phyloP scores from a whole-genome alignment of 2,113 vertebrate genomes.

The Arenaria interpres region DNA sequence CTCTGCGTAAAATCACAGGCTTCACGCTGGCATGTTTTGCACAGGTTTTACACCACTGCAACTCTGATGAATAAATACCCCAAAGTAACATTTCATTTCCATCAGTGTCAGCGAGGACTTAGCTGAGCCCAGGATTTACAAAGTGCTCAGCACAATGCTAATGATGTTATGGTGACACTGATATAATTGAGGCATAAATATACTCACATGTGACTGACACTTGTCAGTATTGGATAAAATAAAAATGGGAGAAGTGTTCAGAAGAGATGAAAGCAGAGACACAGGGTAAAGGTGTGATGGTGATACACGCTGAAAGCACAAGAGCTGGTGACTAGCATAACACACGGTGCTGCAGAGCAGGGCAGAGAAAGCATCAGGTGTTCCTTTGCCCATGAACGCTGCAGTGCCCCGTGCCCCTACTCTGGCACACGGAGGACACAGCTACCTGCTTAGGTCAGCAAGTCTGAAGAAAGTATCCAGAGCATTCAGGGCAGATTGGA shows the following conservation, averaged over 20 bases:
- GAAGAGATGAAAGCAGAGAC: background rate
- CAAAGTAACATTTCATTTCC: background rate
- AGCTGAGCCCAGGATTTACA: background rate
- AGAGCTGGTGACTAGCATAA: background rate
- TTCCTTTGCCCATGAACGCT: background rate
- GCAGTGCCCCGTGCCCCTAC: background rate
- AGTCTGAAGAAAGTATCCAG: background rate
- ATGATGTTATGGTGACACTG: background rate
- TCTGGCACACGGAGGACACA: fast-evolving
- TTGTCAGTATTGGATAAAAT: background rate
- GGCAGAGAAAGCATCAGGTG: background rate
- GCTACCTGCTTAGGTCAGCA: background rate
- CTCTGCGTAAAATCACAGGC: background rate
- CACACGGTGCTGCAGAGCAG: background rate
- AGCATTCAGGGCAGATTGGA: background rate
- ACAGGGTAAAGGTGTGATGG: background rate
- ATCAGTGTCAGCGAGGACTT: background rate
- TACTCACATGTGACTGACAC: background rate
- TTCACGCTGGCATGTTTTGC: fast-evolving
- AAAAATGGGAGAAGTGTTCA: background rate
- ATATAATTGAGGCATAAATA: background rate
- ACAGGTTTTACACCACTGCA: background rate
- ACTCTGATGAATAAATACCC: background rate
- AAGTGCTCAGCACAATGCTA: background rate
- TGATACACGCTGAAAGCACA: background rate